A percentile compares a stretch with the other conserved stretches of the same genome.
Evolutionary conservation across 1,140 invertebrate species (phyloP).

Genomic region (Venustaconcha ellipsiformis): DNA sequence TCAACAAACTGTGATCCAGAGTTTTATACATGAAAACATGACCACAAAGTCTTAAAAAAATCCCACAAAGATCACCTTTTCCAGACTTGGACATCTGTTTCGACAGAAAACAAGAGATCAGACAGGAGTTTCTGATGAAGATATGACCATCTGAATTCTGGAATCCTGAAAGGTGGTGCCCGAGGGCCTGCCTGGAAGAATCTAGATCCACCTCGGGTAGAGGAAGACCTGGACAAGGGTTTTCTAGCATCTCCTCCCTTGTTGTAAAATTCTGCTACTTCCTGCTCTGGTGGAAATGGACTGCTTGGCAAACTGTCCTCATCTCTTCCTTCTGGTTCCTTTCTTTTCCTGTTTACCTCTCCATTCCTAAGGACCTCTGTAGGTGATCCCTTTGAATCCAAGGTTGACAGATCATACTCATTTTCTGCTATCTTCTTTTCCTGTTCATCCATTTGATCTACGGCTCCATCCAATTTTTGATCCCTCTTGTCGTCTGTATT

Average conservation of each 20-base stretch:
- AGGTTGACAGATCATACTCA: conserved; percentile 3
- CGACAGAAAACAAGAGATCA: conserved; percentile 96
- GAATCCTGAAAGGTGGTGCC: conserved; percentile 97
- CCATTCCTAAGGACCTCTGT: not conserved
- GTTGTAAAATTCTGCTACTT: conserved; percentile 13
- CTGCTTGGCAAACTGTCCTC: not conserved
- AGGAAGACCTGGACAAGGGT: conserved; percentile 22
- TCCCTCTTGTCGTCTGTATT: too few relatives aligned
- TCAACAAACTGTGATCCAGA: too few relatives aligned
- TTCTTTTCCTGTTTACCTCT: not conserved
- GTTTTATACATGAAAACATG: too few relatives aligned
- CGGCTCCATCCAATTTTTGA: conserved; percentile 65
- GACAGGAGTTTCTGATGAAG: conserved; percentile 97
- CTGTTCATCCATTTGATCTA: conserved; percentile 39
- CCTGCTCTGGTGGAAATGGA: not conserved
- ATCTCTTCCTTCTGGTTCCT: not conserved
- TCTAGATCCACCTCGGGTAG: conserved; percentile 72
- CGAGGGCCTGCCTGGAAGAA: conserved; percentile 97
- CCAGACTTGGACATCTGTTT: conserved; percentile 97
- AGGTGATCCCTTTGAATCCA: not conserved
- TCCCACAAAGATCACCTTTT: conserved; percentile 63
- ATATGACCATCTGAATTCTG: conserved; percentile 99
- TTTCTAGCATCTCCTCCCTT: conserved; percentile 13
- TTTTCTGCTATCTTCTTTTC: not conserved
- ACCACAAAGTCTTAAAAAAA: too few relatives aligned